Evolutionary conservation across 1,140 invertebrate species (phyloP), one percentile per base, ranked within the genome.

Genomic region (Metopolophium dirhodum): DNA sequence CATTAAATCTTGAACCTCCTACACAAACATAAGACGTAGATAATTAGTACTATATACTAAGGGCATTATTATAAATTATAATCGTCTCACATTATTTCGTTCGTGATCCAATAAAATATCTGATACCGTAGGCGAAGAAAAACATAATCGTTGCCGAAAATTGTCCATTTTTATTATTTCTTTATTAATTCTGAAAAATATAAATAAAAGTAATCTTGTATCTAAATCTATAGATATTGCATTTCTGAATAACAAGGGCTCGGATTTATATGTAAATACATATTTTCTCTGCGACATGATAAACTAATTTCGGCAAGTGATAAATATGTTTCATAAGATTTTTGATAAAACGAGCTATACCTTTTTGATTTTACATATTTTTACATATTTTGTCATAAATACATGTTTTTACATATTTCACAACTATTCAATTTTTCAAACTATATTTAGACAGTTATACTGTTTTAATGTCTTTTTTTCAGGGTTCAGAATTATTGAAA

Each of bases 1-100:
- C 35, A 86, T n/a, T 41, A 93, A 41, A 54, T 83, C 91, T 93
- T 85, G 82, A 54, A 93, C 41, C 2, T 85, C 41, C 91, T 93
- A 54, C 9, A 54, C 23, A 83, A 54, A 47, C 18, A 89, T 8
- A 89, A 37, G 6, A 90, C 7, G 1, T 1, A 90, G 14, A 1
- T 3, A 88, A 57, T 57, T 90, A 26, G 4, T 26, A 61, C 14
- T 57, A 30, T 47, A 22, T 47, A 35, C 22, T 37, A 8, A 54
- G n/a, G 35, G 3, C 1, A 37, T 54, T 7, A 54, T 54, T 22
- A 51, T 47, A 49, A 54, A 89, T 54, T 14, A 83, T 30, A 35
- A 77, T 37, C 9, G 14, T 41, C 91, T 83, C 11, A 92, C 91
- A 92, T 83, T 92, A 37, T 82, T 47, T n/a, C n/a, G 51, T 82